Evolutionary conservation across 2,888 invertebrate species (phyloP), one percentile per base, ranked within the genome.

Genomic region (Drosophila engyochracea): DNA sequence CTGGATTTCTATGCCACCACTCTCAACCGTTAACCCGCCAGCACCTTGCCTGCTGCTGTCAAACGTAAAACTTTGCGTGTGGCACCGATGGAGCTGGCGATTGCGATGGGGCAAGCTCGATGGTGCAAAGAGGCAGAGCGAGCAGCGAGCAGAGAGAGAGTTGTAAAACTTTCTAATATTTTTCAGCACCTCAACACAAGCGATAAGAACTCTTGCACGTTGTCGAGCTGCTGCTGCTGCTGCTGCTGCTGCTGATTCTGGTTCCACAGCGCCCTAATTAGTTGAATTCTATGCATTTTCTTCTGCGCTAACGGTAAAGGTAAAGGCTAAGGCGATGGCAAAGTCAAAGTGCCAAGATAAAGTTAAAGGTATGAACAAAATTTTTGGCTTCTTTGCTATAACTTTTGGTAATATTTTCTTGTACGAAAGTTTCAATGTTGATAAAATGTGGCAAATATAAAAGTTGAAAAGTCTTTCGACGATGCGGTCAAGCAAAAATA

Each of bases 381-480:
- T 82, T 88, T 79, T 88, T 79, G 64, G 66, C 81, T 70, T 79
- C 70, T 85, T 85, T 78, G 78, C 75, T 81, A 89, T 81, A 88
- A 88, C 91, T 91, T 88, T 88, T 85, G 71, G 70, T 81, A 91
- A 88, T 89, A 81, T 87, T 85, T 89, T 85, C 88, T 85, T 88
- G 78, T 81, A 85, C 69, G 59, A 85, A 91, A 88, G 79, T 91
- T 87, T 84, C 74, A 74, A 85, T 87, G 82, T 72, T 79, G 87
- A 90, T 89, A 87, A 87, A 89, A 87, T 87, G 90, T 87, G 89
- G 80, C 82, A 76, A 87, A 89, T 80, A 80, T 76, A 91, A 90
- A 91, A 76, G 81, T 59, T 70, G 33, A 35, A 49, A 73, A 77
- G 57, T 51, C 62, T 72, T 69, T 73, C 16, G 22, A 33, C 39